Base-by-base conservation (phyloP, 2,888 invertebrate species). In the Oscheius sp. region DNA sequence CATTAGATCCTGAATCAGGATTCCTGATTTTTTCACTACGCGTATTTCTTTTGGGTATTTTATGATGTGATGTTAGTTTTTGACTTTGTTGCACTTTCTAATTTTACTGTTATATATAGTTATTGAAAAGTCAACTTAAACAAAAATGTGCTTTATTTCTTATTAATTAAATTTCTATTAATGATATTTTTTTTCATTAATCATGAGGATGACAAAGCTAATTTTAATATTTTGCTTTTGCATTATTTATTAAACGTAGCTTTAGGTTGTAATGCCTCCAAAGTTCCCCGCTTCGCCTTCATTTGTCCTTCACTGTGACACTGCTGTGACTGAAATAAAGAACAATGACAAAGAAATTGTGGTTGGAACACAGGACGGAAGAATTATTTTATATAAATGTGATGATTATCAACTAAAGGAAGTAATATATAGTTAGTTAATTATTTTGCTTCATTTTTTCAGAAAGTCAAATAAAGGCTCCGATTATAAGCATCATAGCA, bases 1-100 rank as follows among this genome's bases (percentile, higher is more conserved):
- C 23, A 91, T 97, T 34, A 61, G 82, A 20, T 25, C 52, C 23
- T 74, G 64, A 34, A 10, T n/a, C 23, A 45, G n/a, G n/a, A n/a
- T 12, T n/a, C 2, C 27, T 42, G 27, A 5, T 29, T 25, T 17
- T 50, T 25, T 20, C 55, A 55, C 20, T 23, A 55, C 55, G 55
- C 55, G 55, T 55, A 55, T 29, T 55, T 55, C 55, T 20, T 0
- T 46, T 31, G 55, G 55, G 55, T 55, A 33, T 34, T 23, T 42
- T 42, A 15, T 61, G 61, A 45, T 61, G 27, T n/a, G n/a, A n/a
- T n/a, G n/a, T n/a, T n/a, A n/a, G n/a, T n/a, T 42, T 42, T 42
- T 12, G 37, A 37, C 42, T 42, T 42, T 42, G 3, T 42, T 42
- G 20, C 4, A n/a, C 42, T 42, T 17, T 37, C 8, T 37, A 42